These are phyloP conservation scores for Himalopsyche anomala DNA, from an alignment of 2,888 invertebrate genomes.

Conservation along the genomic window DNA sequence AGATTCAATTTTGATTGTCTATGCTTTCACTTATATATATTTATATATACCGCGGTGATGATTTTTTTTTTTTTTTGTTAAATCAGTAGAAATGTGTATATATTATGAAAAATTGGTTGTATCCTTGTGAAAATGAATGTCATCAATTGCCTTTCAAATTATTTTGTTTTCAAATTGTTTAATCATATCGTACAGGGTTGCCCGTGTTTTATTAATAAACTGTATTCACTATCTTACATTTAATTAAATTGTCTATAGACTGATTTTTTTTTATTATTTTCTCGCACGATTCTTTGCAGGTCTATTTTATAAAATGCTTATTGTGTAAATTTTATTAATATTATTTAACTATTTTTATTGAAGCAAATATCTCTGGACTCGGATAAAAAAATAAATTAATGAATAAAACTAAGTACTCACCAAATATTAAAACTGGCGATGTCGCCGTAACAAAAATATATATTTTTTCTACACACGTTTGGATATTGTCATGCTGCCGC, in stretches of 20 bases:
- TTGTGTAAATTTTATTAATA: neutral
- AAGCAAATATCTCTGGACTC: neutral
- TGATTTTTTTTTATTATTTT: no score
- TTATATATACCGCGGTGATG: no score
- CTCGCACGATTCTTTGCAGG: neutral
- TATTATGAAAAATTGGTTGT: no score
- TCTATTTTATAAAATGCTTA: neutral
- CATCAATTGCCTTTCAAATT: no score
- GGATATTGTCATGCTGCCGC: neutral
- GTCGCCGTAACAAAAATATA: constrained; percentile 28
- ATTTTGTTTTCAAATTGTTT: no score
- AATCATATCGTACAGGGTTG: neutral
- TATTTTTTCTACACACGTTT: constrained; percentile 16
- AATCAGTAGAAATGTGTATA: no score
- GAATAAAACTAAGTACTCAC: neutral
- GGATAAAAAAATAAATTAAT: constrained; percentile 2
- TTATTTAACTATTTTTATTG: neutral
- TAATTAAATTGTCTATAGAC: no score
- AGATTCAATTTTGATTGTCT: no score
- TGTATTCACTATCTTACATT: neutral
- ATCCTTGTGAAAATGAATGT: no score
- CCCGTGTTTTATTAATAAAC: neutral
- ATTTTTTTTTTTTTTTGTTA: no score
- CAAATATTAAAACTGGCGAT: constrained; percentile 26
- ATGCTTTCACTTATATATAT: no score